Evolutionary conservation across 2,888 invertebrate species (phyloP).

Genomic region (Sepiola atlantica): DNA sequence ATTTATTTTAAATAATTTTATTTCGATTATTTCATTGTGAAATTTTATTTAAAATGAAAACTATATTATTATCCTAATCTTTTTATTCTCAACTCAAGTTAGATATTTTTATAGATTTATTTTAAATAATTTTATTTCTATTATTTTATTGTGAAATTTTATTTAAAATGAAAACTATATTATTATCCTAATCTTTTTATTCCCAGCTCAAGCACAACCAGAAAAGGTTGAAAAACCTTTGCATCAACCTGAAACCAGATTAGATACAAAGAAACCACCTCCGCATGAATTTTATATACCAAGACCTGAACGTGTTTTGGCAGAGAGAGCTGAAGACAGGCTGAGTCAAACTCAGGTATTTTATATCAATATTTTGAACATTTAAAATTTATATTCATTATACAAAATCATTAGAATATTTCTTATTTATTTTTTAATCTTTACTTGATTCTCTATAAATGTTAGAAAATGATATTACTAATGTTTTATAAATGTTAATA

Average conservation of each 20-base stretch:
- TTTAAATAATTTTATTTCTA: not conserved
- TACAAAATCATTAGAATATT: not conserved
- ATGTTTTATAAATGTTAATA: not conserved
- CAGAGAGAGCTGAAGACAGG: conserved; percentile 59
- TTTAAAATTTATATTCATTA: not conserved
- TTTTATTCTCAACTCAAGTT: no score
- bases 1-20: no score
- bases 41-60: no score
- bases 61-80: no score
- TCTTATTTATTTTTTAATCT: not conserved
- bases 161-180: not conserved
- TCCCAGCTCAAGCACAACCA: not conserved
- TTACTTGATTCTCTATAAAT: not conserved
- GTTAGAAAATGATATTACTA: not conserved
- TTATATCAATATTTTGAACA: not conserved
- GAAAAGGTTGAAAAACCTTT: not conserved
- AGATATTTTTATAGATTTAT: not conserved
- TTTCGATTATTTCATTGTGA: no score
- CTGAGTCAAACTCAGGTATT: conserved; percentile 49
- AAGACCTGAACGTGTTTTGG: conserved; percentile 58
- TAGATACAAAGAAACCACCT: conserved; percentile 53
- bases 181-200: not conserved
- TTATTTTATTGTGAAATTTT: not conserved
- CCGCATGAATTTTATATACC: conserved; percentile 62
- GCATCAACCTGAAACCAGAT: not conserved